Base-by-base conservation (phyloP, 2,113 vertebrate species). In the Campylomormyrus numenius region DNA sequence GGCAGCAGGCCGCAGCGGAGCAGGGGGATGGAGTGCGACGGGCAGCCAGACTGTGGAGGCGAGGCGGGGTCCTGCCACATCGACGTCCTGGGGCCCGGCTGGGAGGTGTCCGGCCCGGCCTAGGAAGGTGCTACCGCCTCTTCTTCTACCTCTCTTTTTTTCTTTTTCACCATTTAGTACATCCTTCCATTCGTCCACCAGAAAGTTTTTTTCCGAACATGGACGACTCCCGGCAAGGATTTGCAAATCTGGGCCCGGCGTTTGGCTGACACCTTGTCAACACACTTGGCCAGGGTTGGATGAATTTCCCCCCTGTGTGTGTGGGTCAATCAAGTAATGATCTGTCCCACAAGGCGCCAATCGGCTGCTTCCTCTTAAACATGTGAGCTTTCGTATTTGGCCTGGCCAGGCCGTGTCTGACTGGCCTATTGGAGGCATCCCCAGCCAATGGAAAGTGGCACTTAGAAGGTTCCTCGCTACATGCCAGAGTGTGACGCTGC, bases 31-130 rank as follows among this genome's bases (percentile, higher is more conserved):
- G 90, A 92, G 90, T 92, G 89, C 62, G 89, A 52, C 66, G 90
- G 48, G 49, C 87, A 92, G 95, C 94, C 94, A 95, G 96, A 95
- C 95, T 94, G 94, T 88, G 93, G 93, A 95, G 93, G 92, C 91
- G 93, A 92, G 93, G 94, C 94, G 95, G 92, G 93, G 92, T 93
- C n/a, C 93, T 94, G 94, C 95, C 95, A 93, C 95, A 95, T 94
- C 93, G 93, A 94, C 95, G 89, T 86, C 27, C 27, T 13, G 70
- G 89, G 84, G 56, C 66, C 90, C 70, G 94, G 93, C 93, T 93
- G 91, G 48, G 85, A 48, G 87, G 90, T 90, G 90, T 91, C 49
- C 5, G 1, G 70, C 3, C 21, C 2, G n/a, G 24, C 48, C 8
- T 19, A 24, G 24, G 53, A 31, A 31, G 13, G n/a, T 11, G 9